Percentiles rank a stretch among this genome's conserved stretches.
Conservation (phyloP, 2,113 vertebrate genomes). For the Morone chrysops region DNA sequence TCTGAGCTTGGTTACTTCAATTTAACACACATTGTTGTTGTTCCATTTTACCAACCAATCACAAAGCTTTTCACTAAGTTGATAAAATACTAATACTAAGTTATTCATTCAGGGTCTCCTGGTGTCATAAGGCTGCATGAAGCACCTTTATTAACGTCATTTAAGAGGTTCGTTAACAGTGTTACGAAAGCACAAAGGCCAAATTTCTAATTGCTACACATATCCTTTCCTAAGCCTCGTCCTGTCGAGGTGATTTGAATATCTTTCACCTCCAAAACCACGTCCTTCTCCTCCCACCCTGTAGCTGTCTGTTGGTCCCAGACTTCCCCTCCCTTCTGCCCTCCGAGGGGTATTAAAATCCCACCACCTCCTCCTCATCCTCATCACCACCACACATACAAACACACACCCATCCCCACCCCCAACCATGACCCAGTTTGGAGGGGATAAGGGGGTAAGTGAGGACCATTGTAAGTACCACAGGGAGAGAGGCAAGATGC, state of each 20-base stretch:
- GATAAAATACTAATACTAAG: not conserved
- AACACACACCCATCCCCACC: conserved; percentile 54
- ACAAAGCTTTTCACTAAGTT: no score
- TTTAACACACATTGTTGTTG: not conserved
- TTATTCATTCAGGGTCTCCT: not conserved
- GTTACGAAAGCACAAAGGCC: conserved; percentile 20
- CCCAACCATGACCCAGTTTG: conserved; percentile 83
- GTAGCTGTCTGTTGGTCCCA: conserved; percentile 55
- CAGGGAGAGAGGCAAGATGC: conserved; percentile 73
- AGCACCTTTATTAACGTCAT: not conserved
- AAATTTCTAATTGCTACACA: conserved; percentile 4
- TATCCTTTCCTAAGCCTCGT: not conserved
- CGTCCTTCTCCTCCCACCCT: conserved; percentile 24
- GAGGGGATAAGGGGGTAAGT: conserved; percentile 75
- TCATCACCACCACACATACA: conserved; percentile 36
- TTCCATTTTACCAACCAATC: no score
- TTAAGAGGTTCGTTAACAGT: not conserved
- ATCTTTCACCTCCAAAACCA: conserved; percentile 33
- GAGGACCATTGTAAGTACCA: conserved; percentile 77
- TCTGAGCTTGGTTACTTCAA: not conserved
- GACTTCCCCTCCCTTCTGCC: conserved; percentile 44
- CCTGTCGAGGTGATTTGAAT: not conserved
- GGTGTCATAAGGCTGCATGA: not conserved
- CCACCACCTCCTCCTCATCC: conserved; percentile 38
- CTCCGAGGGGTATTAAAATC: conserved; percentile 60